Evolutionary conservation across 1,140 invertebrate genomes (phyloP).

Genomic region (Oncopodura yosiiana): DNA sequence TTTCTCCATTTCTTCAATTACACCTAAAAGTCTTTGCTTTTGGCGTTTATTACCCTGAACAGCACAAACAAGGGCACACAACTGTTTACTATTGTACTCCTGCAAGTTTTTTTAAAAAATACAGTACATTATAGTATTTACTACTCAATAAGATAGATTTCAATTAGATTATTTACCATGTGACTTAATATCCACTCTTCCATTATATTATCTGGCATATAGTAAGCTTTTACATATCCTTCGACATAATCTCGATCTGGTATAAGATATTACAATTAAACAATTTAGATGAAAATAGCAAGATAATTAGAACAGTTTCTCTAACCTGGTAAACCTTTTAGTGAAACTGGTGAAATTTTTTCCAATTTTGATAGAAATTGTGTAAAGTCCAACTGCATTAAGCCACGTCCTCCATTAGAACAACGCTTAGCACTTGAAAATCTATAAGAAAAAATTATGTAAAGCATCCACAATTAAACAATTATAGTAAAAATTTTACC

Average conservation of each 20-base stretch:
- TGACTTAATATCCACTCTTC: slow-evolving; percentile 82
- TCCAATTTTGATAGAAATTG: slow-evolving; percentile 87
- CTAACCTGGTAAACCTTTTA: slow-evolving; percentile 75
- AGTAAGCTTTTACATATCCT: slow-evolving; percentile 67
- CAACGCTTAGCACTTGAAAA: slow-evolving; percentile 87
- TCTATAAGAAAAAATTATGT: slow-evolving; percentile 42
- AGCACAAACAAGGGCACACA: slow-evolving; percentile 72
- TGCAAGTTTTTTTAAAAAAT: slow-evolving; percentile 39
- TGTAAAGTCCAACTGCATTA: slow-evolving; percentile 97
- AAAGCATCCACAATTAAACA: background rate
- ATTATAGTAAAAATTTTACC: slow-evolving; percentile 46
- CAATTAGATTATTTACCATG: slow-evolving; percentile 45
- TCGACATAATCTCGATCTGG: slow-evolving; percentile 83
- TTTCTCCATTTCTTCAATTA: slow-evolving; percentile 55
- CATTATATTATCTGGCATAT: slow-evolving; percentile 67
- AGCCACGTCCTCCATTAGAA: slow-evolving; percentile 84
- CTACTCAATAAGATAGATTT: slow-evolving; percentile 11
- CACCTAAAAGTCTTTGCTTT: slow-evolving; percentile 58
- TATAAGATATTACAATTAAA: too few relatives aligned
- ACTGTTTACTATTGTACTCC: slow-evolving; percentile 81
- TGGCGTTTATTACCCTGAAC: slow-evolving; percentile 81
- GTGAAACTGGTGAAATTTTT: slow-evolving; percentile 57
- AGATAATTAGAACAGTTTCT: too few relatives aligned
- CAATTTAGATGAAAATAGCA: too few relatives aligned
- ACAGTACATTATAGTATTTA: background rate